Evolutionary conservation across 2,797 vertebrate species (phyloP).

Genomic region (Prunella strophiata): DNA sequence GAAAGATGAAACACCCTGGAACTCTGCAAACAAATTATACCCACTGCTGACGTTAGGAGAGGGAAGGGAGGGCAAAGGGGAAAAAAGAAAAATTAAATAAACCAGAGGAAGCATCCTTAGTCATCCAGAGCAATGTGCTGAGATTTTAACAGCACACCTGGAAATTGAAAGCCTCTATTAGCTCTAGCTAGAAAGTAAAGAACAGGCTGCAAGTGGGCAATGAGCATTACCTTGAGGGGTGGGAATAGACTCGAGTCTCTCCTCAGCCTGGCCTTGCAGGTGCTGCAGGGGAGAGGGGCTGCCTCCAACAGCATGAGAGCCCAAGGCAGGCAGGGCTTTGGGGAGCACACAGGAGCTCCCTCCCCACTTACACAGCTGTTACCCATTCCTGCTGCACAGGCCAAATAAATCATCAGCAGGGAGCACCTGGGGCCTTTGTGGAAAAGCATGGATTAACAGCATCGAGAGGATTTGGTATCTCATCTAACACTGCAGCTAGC

Average conservation of each 20-base stretch:
- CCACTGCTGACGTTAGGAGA: not conserved
- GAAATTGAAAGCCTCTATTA: not conserved
- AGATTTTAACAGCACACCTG: not conserved
- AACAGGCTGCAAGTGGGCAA: not conserved
- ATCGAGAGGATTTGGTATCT: not conserved
- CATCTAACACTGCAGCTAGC: not conserved
- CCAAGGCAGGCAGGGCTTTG: not conserved
- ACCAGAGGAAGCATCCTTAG: constrained; percentile 25
- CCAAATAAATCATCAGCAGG: not conserved
- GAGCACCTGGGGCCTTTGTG: not conserved
- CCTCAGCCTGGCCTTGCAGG: not conserved
- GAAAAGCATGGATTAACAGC: not conserved
- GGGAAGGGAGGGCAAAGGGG: not conserved
- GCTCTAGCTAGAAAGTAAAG: not conserved
- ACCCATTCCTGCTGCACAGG: not conserved
- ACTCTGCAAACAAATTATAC: constrained; percentile 17
- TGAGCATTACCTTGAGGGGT: rapidly evolving
- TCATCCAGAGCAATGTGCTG: not conserved
- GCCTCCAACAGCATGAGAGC: rapidly evolving
- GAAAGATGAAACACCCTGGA: constrained; percentile 10
- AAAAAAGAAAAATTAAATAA: not conserved
- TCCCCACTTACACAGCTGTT: not conserved
- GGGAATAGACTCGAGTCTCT: rapidly evolving
- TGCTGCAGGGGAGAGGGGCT: not conserved
- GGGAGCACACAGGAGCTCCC: not conserved